Base-by-base conservation (phyloP, 2,113 vertebrate genomes). In the Pungitius pungitius region DNA sequence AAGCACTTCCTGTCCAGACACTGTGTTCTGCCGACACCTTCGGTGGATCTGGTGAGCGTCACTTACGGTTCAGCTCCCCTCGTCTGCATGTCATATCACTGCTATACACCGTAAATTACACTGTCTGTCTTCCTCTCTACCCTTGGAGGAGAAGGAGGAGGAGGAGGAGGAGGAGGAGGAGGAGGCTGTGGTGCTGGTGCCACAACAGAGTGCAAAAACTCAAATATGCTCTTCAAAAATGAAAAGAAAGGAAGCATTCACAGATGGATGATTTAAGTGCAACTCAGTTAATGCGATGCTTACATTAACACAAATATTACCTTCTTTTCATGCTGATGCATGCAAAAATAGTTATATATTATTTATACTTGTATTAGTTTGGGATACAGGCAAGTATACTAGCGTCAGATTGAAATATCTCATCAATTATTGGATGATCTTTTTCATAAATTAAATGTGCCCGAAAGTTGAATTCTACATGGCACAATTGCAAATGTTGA, bases 11-110 rank as follows among this genome's bases (percentile, higher is more conserved):
- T 65, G 47, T 62, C 40, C 43, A n/a, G n/a, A 40, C n/a, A 0
- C 37, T 37, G 43, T 3, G 43, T 3, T 47, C 43, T 59, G 57
- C 59, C 17, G 20, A 40, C 20, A 37, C 69, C 35, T 68, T 59
- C 15, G 17, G 54, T 13, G 35, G 58, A 47, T 63, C 35, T 63
- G 22, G 27, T 26, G 42, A 69, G 22, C 65, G 33, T 43, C 58
- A 65, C 43, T 73, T 39, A 51, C 5, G 12, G 30, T 61, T 51
- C 72, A 58, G 30, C 24, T 73, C 55, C 22, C 30, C 11, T 85
- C 60, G 55, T 47, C 30, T 52, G 26, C 13, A 67, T 59, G n/a
- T 70, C 64, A 52, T 22, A 37, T 51, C 8, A 4, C n/a, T 27
- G 37, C 27, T 20, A 24, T 3, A 14, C 9, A 26, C 51, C 24